Evolutionary conservation across 2,888 invertebrate genomes (phyloP), one percentile per base, ranked within the genome.

Genomic region (Papilio gigon): DNA sequence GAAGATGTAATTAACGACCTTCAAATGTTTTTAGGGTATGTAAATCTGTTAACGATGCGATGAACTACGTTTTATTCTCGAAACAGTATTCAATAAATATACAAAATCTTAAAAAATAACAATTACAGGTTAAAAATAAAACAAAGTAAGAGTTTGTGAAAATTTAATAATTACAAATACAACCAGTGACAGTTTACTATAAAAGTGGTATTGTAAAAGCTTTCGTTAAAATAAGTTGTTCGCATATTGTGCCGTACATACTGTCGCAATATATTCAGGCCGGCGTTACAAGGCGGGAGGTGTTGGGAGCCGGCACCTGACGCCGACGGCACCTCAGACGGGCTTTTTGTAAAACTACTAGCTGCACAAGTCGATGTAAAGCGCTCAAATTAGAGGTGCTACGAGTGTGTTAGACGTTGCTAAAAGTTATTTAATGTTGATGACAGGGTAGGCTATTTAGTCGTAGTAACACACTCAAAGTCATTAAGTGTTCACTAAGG

Each of bases 301-400:
- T 33, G 62, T 63, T 50, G 47, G 27, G 62, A 63, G 62, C 33
- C 47, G 47, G 33, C 62, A 63, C 62, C 62, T 63, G 62, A 63
- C 62, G 44, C 62, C 20, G 47, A 33, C 62, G 33, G 62, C 33
- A 33, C 17, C 62, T 63, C 62, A 12, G 47, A 35, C 33, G 30
- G 33, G 47, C 62, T 63, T 63, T 63, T 47, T 47, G 30, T 20
- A 56, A 56, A 56, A 30, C 53, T 56, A 30, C 53, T 30, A 11
- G 14, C 50, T 53, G 27, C 27, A 14, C 14, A 30, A 56, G 53
- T 56, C 53, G 53, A 56, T 56, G 30, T 56, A 56, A 56, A 30
- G 30, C 53, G 27, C 30, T 30, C 53, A 56, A 56, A 56, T 56
- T 56, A 56, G 9, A 53, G 25, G n/a, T 8, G 50, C 27, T 53